Evolutionary conservation across 92 coral and sea anemone genomes (phyloP).

Genomic region (Metridium senile): DNA sequence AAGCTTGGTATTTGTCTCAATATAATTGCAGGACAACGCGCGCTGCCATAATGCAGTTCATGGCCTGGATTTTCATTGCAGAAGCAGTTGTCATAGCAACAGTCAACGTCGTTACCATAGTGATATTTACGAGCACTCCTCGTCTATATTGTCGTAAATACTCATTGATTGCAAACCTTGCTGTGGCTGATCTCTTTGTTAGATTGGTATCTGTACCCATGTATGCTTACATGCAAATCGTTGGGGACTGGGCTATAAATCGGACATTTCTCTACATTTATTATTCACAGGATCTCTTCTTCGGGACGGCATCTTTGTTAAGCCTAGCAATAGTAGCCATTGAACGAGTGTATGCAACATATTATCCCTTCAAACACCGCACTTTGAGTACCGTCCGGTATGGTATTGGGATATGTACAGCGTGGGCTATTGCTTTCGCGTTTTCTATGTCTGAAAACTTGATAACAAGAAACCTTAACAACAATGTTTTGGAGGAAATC

Average conservation of each 20-base stretch:
- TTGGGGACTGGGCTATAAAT: no score
- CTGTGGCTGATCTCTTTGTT: background rate
- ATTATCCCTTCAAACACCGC: no score
- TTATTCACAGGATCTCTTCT: background rate
- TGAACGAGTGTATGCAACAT: slow-evolving; percentile 11
- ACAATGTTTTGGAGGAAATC: no score
- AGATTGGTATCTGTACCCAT: background rate
- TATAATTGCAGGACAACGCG: no score
- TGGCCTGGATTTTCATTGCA: background rate
- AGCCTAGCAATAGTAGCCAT: background rate
- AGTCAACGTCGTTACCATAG: background rate
- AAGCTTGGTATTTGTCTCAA: no score
- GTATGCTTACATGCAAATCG: background rate
- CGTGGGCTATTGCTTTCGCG: no score
- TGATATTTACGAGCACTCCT: slow-evolving; percentile 5
- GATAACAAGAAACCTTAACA: no score
- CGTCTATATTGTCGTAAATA: background rate
- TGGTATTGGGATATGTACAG: no score
- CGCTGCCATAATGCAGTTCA: background rate
- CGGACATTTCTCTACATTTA: background rate
- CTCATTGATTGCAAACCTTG: background rate
- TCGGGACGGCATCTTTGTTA: background rate
- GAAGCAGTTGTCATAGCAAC: slow-evolving; percentile 1
- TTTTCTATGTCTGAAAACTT: no score
- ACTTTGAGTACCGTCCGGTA: no score